Base-by-base conservation (phyloP, 2,888 invertebrate genomes). In the Hypsopygia costalis region DNA sequence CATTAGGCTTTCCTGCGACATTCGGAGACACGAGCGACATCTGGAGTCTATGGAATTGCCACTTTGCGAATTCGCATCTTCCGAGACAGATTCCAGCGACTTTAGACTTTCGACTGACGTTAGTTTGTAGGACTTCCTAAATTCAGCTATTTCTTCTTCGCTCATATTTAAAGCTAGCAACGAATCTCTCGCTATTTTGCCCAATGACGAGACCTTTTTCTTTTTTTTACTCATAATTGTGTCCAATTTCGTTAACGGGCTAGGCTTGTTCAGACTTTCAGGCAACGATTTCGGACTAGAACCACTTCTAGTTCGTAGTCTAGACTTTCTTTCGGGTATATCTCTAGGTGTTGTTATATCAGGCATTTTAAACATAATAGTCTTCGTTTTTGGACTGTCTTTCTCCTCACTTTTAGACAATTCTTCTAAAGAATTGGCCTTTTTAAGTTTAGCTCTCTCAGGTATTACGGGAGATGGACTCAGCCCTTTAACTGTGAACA, bases 251-350 rank as follows among this genome's bases (percentile, higher is more conserved):
- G 69, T 33, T 5, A 87, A 40, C 0, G 85, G 82, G 9, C 75
- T 79, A 0, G 82, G 83, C 31, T 82, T 86, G 41, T 81, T 85
- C 9, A 88, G 45, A 27, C 79, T 75, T 27, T 89, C 89, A 0
- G 88, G 88, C n/a, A 89, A 49, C 0, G 86, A 85, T 65, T 89
- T 89, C 0, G 89, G 89, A 47, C 88, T 89, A 0, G 83, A 81
- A 0, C 88, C 86, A 10, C 79, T 81, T 29, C 85, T 55, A 0
- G 81, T 63, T 0, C 86, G 64, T 0, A 87, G 44, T 46, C 83
- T 81, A 0, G 63, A 41, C 11, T 80, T 48, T 8, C 81, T 57
- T 36, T 82, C 79, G 0, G 89, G 89, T 43, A 89, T 89, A 38
- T 87, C 87, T 10, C 86, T 54, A 0, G 89, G 89, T 0, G 70